Evolutionary conservation across 2,113 vertebrate genomes (phyloP).

Genomic region (Falcunculus frontatus): DNA sequence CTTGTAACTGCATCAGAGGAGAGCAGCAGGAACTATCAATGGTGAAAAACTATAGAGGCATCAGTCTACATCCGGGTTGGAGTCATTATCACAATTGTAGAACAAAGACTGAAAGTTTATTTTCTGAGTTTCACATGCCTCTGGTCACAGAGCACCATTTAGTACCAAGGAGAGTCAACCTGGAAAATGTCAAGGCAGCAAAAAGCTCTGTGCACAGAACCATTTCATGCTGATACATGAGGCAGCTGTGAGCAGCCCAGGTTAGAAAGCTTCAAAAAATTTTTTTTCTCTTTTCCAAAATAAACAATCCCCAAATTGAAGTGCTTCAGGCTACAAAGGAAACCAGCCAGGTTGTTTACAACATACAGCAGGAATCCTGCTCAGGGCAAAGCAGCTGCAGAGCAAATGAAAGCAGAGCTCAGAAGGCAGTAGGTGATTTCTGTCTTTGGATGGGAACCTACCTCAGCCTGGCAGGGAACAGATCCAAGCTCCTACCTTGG

Average conservation of each 20-base stretch:
- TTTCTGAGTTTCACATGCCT: background rate
- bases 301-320: background rate
- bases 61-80: background rate
- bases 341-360: conserved; percentile 6
- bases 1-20: background rate
- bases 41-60: background rate
- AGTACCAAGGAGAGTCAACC: background rate
- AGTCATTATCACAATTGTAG: background rate
- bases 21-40: background rate
- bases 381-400: conserved; percentile 38
- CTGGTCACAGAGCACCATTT: background rate
- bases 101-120: background rate
- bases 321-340: conserved; percentile 17
- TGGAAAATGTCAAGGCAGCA: background rate
- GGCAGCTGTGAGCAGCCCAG: background rate
- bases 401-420: conserved; percentile 10
- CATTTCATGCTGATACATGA: background rate
- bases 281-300: background rate
- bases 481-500: background rate
- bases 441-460: background rate
- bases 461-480: background rate
- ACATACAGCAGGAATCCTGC: conserved; percentile 36
- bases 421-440: background rate
- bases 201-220: background rate
- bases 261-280: background rate